Evolutionary conservation across 2,797 vertebrate species (phyloP).

Genomic region (Tokudaia muenninki): DNA sequence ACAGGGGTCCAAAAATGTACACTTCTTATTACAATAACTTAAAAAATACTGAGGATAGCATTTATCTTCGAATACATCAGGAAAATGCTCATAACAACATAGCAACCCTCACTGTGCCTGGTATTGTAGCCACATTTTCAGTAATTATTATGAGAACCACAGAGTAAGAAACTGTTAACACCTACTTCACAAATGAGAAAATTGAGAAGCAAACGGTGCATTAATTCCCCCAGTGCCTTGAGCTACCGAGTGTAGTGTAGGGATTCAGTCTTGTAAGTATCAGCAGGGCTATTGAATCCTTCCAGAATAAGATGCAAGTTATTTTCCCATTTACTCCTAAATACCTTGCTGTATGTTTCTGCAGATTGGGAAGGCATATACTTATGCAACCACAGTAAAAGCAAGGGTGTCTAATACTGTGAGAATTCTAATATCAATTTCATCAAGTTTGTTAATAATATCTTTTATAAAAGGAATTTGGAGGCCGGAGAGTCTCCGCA

Average conservation of each 20-base stretch:
- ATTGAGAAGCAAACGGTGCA: background rate
- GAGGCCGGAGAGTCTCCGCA: background rate
- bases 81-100: background rate
- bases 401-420: background rate
- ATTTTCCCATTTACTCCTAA: background rate
- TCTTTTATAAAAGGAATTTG: background rate
- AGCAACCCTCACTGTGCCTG: background rate
- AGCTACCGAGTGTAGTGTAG: background rate
- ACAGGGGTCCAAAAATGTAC: background rate
- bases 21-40: background rate
- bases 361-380: background rate
- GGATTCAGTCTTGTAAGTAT: background rate
- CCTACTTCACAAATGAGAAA: slow-evolving; percentile 37
- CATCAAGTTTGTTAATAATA: background rate
- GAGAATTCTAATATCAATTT: background rate
- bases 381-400: background rate
- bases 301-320: background rate
- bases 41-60: background rate
- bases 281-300: background rate
- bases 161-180: slow-evolving; percentile 17
- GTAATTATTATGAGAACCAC: background rate
- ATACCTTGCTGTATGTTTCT: background rate
- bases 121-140: background rate
- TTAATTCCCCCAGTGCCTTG: background rate
- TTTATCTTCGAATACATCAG: background rate